Evolutionary conservation across 1,140 invertebrate species (phyloP), one percentile per base, ranked within the genome.

Genomic region (Drosophila gunungcola): DNA sequence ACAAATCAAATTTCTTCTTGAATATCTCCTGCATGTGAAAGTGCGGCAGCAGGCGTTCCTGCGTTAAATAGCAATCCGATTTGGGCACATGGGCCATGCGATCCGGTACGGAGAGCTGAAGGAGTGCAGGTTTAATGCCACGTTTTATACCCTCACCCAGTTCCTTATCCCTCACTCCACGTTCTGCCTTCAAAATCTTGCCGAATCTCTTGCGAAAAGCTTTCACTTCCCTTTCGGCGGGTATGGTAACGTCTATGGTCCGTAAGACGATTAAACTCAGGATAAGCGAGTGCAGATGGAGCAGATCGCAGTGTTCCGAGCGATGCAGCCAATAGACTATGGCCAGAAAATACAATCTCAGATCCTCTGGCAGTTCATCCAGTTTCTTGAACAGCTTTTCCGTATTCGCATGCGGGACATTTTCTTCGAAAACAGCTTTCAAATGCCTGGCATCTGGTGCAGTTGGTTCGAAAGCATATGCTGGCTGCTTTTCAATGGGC

Each of bases 281-380:
- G 9, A 96, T 74, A 39, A 96, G 45, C 34, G 95, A 92, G 74
- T 95, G 94, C 4, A 96, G 48, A 82, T 96, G 94, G 58, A 91
- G 78, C 32, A 93, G 72, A 27, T 94, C 94, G 25, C 94, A 89
- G 67, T 93, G 78, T 73, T 93, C 79, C 46, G 92, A 93, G 90
- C 94, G 93, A 84, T 91, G 93, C 45, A 94, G 91, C 96, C 96
- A 97, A 93, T 94, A 97, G 7, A 96, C 92, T 2, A 96, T 91
- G 11, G 94, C 92, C 41, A 94, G 91, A 49, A 96, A 92, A 68
- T 95, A 95, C 9, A 97, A 78, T 79, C 94, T 93, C 91, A 96
- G 94, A 62, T 94, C 93, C 25, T 90, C 39, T 9, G 95, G 94
- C 48, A 97, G 84, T 11, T 92, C 49, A 2, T 94, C 68, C 56